A percentile compares a stretch with the other conserved stretches of the same genome.
phyloP scores from a whole-genome alignment of 2,888 invertebrate species.

The Hipparchia sbordonii region DNA sequence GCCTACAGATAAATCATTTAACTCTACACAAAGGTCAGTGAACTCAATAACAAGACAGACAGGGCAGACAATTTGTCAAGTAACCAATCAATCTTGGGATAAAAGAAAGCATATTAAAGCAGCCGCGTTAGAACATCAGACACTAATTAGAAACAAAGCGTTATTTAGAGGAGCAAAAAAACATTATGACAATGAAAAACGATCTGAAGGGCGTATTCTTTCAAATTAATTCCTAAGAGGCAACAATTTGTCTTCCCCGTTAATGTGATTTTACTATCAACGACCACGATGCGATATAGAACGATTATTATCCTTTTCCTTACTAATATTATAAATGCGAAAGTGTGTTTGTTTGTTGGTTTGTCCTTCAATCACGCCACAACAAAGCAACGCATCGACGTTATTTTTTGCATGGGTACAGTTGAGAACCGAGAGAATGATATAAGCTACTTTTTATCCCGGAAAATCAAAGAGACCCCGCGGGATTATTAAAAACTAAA shows the following conservation, averaged over 20 bases:
- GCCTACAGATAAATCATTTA: too few species aligned
- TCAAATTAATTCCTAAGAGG: constrained; percentile 74
- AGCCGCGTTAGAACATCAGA: constrained; percentile 53
- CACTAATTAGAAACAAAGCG: constrained; percentile 62
- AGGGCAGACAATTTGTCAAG: constrained; percentile 17
- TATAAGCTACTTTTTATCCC: too few species aligned
- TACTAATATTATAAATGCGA: too few species aligned
- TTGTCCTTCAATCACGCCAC: too few species aligned
- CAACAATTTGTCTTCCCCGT: constrained; percentile 56
- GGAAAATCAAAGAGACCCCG: too few species aligned
- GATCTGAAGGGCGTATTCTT: constrained; percentile 54
- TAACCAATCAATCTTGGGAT: constrained; percentile 38
- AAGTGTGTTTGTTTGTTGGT: too few species aligned
- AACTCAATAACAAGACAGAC: constrained; percentile 15
- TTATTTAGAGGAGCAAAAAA: constrained; percentile 49
- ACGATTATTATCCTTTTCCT: neutral
- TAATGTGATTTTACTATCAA: constrained; percentile 6
- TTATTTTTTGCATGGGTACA: too few species aligned
- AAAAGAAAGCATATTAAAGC: constrained; percentile 48
- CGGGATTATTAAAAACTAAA: too few species aligned
- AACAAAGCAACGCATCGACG: too few species aligned
- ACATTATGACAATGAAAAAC: constrained; percentile 67
- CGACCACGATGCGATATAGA: constrained; percentile 8
- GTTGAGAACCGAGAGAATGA: too few species aligned
- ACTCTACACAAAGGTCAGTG: neutral